phyloP scores from a whole-genome alignment of 2,797 vertebrate genomes.

The Esox masquinongy region DNA sequence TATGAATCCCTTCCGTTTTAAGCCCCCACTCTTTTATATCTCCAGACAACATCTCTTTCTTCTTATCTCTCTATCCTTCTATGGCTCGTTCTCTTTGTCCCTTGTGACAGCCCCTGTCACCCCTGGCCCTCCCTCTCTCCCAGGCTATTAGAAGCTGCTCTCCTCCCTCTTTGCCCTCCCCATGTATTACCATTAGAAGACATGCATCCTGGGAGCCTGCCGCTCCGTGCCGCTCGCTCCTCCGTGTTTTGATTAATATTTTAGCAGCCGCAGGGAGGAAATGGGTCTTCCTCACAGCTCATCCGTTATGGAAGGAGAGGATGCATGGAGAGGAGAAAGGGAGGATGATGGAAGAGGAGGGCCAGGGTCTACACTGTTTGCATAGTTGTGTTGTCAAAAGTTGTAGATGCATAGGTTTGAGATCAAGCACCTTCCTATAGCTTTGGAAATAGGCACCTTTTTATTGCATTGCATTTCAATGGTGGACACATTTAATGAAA shows the following conservation, averaged over 20 bases:
- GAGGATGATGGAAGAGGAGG: slow-evolving; percentile 62
- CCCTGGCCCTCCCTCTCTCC: slow-evolving; percentile 75
- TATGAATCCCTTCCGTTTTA: slow-evolving; percentile 47
- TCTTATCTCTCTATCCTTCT: slow-evolving; percentile 56
- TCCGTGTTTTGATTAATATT: slow-evolving; percentile 98
- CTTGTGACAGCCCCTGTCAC: slow-evolving; percentile 74
- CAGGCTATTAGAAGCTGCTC: slow-evolving; percentile 85
- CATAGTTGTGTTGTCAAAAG: background rate
- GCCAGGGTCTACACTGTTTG: background rate
- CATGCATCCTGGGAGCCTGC: slow-evolving; percentile 86
- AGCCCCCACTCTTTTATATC: slow-evolving; percentile 28
- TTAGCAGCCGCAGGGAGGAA: slow-evolving; percentile 93
- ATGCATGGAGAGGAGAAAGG: slow-evolving; percentile 72
- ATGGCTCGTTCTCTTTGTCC: slow-evolving; percentile 44
- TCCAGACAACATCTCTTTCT: slow-evolving; percentile 53
- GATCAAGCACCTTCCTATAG: slow-evolving; percentile 4
- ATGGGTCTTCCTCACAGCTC: slow-evolving; percentile 91
- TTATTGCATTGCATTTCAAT: background rate
- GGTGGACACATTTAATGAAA: background rate
- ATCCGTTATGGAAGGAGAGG: slow-evolving; percentile 84
- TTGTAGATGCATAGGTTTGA: background rate
- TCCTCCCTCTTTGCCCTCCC: slow-evolving; percentile 83
- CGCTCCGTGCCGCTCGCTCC: slow-evolving; percentile 78
- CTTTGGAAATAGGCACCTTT: background rate
- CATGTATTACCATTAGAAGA: slow-evolving; percentile 92